These are phyloP conservation scores for Pseudochirops corinnae DNA, from an alignment of 2,797 vertebrate genomes.

Conservation along the genomic window DNA sequence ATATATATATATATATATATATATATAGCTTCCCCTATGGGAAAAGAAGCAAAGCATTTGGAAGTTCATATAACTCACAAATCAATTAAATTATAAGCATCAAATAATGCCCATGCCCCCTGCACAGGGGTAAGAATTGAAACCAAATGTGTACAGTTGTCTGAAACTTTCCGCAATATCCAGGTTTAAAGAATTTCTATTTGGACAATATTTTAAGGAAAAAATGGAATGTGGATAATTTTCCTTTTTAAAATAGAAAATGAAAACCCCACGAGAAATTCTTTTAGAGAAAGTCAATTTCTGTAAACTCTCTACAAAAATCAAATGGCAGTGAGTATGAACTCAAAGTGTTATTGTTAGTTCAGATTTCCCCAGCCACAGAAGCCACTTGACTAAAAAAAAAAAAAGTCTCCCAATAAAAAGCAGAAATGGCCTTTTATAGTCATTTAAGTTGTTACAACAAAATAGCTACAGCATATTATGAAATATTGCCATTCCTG, in stretches of 20 bases:
- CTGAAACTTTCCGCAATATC: background rate
- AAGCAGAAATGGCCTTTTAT: constrained; percentile 16
- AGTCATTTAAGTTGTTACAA: background rate
- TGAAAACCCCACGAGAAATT: constrained; percentile 26
- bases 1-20: background rate
- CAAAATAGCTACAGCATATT: constrained; percentile 13
- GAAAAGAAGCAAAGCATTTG: constrained; percentile 21
- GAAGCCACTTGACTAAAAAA: constrained; percentile 7
- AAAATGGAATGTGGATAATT: background rate
- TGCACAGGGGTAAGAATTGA: background rate
- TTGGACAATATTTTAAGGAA: constrained; percentile 30
- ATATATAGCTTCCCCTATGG: background rate
- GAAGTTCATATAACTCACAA: constrained; percentile 41
- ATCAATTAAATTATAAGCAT: background rate
- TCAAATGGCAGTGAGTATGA: background rate
- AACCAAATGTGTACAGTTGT: background rate
- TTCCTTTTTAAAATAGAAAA: constrained; percentile 44
- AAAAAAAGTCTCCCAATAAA: background rate
- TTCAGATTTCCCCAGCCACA: background rate
- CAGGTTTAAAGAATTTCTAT: constrained; percentile 25
- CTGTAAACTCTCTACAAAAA: background rate
- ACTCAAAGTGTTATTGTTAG: background rate
- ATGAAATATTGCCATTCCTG: constrained; percentile 27
- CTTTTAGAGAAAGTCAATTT: background rate
- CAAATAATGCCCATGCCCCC: background rate